Base-by-base conservation (phyloP, 2,888 invertebrate genomes). In the Trissoscelio sp. region DNA sequence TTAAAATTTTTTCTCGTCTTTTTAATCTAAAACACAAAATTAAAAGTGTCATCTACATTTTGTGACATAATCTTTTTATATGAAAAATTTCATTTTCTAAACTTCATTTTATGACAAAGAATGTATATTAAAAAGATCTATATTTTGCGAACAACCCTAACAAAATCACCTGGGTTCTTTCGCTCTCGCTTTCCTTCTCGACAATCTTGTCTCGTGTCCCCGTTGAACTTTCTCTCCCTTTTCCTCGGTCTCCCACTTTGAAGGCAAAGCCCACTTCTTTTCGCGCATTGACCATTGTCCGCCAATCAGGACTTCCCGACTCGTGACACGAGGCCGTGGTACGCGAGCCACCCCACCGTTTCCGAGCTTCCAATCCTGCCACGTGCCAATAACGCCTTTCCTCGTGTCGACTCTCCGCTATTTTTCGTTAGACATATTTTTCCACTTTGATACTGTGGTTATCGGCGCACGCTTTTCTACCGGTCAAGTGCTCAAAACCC, bases 341-440 rank as follows among this genome's bases (percentile, higher is more conserved):
- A 72, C 83, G 81, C 81, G 69, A 79, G 48, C 79, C 64, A 75
- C 83, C 83, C 83, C 79, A 83, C 83, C 83, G 79, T 69, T 72
- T 74, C 72, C 81, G 67, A 73, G 77, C 78, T 70, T 81, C 81
- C 81, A 78, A 77, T 81, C 60, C 75, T 81, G 88, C 86, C 89
- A 89, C 88, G 89, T 90, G 89, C 87, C 89, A 86, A 86, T 87
- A 87, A 89, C 89, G 86, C 85, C 85, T 86, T 86, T 84, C 84
- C 83, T 83, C 83, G 74, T 77, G 79, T 75, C 82, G 83, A 78
- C 81, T 83, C 74, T 67, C 74, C 46, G 67, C 73, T 66, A 78
- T 81, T 83, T 83, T 83, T 81, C 79, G 74, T 62, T 73, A 70
- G 69, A 81, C 75, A 78, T 79, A 81, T 81, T 81, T 81, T 81